Evolutionary conservation across 2,113 vertebrate genomes (phyloP), one percentile per base, ranked within the genome.

Genomic region (Marmota monax): DNA sequence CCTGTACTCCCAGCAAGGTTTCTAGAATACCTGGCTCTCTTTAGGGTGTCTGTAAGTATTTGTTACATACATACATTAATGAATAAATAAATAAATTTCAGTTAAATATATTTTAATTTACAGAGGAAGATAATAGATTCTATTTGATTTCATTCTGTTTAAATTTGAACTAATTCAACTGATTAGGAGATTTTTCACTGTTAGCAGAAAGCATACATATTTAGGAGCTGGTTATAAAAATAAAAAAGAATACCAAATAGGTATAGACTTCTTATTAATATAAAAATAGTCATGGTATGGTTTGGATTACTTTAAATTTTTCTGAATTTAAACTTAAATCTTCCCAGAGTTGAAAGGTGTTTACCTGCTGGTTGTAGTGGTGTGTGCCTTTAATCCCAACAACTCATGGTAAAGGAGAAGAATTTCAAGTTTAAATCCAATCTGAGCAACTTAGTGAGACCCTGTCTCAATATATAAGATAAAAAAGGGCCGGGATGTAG

Each of bases 91-190:
- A 67, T 37, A 27, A 79, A 95, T 79, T 67, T 92, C 25, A 86
- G 70, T 65, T 92, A 88, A 96, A 34, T 92, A 18, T 42, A 65
- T 90, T 74, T 92, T 69, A 83, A 67, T 79, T 92, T 86, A 69
- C 25, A 67, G 10, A 65, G 16, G 65, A 86, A 94, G 76, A 85
- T 72, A 80, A 79, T 73, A 85, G 61, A 78, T 56, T 77, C 11
- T 85, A 13, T 79, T 37, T 3, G 77, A 16, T 65, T 51, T 51
- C 2, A 51, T 51, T 51, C 48, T 51, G 48, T 51, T 51, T 51
- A 25, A 27, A 85, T 82, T 84, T 86, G 72, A 72, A 77, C 7
- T 77, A 74, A 95, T 76, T 69, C n/a, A 74, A 48, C 39, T 74
- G 77, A 53, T 84, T 76, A 79, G 27, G 12, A 88, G 76, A 56